These are phyloP conservation scores for Enteromius argenteus DNA, from an alignment of 2,797 vertebrate species.

Conservation along the genomic window DNA sequence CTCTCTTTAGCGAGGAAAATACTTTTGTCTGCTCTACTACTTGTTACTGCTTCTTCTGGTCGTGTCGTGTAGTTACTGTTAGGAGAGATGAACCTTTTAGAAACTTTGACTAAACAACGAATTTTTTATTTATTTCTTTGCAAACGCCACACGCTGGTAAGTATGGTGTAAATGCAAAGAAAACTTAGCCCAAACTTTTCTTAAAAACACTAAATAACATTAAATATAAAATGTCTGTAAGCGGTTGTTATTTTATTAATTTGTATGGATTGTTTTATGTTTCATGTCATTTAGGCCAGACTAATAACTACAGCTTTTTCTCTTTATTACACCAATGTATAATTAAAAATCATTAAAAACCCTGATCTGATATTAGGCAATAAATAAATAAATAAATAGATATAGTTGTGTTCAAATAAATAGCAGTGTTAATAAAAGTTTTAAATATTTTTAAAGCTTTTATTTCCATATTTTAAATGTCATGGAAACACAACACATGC, in stretches of 20 bases:
- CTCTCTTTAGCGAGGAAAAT: background rate
- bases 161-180: background rate
- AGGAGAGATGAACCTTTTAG: too few species aligned
- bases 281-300: too few species aligned
- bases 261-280: too few species aligned
- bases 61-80: too few species aligned
- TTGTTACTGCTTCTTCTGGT: background rate
- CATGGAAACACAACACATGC: background rate
- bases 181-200: background rate
- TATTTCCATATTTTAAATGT: background rate
- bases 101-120: background rate
- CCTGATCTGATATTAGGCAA: too few species aligned
- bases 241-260: too few species aligned
- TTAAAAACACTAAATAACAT: background rate
- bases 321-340: too few species aligned
- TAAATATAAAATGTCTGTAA: too few species aligned
- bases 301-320: too few species aligned
- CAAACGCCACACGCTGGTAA: background rate
- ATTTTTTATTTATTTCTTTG: background rate
- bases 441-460: background rate
- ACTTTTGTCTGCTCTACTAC: background rate
- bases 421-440: background rate
- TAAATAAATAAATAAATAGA: too few species aligned
- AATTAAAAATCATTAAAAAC: too few species aligned
- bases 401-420: background rate